Percentiles rank a stretch among this genome's conserved stretches.
phyloP scores from a whole-genome alignment of 2,888 invertebrate species.

The Diarsia rubi region DNA sequence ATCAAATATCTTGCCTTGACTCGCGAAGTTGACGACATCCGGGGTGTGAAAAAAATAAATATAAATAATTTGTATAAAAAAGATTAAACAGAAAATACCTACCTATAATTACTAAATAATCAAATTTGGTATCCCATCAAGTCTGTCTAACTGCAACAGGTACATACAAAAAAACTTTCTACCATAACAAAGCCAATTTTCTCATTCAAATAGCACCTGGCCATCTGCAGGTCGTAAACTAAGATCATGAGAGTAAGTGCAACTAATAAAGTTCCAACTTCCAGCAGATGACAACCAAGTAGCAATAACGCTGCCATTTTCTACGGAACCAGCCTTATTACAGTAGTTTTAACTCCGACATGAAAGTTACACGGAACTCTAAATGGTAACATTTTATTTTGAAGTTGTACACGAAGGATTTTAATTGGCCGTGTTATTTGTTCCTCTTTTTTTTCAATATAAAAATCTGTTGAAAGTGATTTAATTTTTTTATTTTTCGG shows the following conservation, averaged over 20 bases:
- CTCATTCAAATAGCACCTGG: constrained; percentile 53
- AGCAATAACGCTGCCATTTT: constrained; percentile 60
- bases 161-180: neutral
- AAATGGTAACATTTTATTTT: constrained; percentile 55
- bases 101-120: neutral
- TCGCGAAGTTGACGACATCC: too few relatives aligned
- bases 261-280: constrained; percentile 56
- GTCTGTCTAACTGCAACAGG: neutral
- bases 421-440: constrained; percentile 40
- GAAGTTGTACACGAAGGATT: constrained; percentile 43
- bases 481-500: constrained; percentile 35
- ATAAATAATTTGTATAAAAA: too few relatives aligned
- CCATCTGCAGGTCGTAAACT: constrained; percentile 60
- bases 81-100: too few relatives aligned
- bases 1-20: too few relatives aligned
- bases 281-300: constrained; percentile 54
- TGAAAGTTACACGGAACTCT: constrained; percentile 56
- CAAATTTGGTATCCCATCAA: neutral
- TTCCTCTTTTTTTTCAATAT: constrained; percentile 18
- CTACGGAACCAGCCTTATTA: constrained; percentile 57
- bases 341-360: constrained; percentile 43
- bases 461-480: constrained; percentile 43
- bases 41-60: too few relatives aligned
- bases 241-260: constrained; percentile 61
- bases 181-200: constrained; percentile 41